Conservation (phyloP, 2,113 vertebrate species). For the Fulica atra region DNA sequence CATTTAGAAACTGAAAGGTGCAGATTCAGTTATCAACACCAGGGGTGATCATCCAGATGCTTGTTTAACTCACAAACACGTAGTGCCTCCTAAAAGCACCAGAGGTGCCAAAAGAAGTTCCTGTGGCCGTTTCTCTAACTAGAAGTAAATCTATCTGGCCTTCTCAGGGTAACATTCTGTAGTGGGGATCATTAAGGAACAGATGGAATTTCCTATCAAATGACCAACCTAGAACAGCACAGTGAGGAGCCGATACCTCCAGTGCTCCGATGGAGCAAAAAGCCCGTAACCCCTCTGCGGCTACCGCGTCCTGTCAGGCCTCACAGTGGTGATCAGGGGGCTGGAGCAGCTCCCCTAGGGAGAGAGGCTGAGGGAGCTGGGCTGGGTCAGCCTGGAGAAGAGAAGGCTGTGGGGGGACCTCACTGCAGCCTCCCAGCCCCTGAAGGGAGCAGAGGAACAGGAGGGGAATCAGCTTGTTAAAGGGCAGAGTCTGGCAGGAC, state of each 20-base stretch:
- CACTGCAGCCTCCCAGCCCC: too few relatives aligned
- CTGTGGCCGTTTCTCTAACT: not conserved
- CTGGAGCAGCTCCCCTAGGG: too few relatives aligned
- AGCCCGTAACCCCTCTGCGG: not conserved
- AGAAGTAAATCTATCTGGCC: rapidly evolving
- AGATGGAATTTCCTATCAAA: not conserved
- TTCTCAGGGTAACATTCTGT: not conserved
- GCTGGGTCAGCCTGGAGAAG: too few relatives aligned
- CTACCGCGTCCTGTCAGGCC: not conserved
- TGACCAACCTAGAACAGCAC: not conserved
- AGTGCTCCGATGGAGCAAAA: not conserved
- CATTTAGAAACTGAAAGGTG: not conserved
- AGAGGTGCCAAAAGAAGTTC: not conserved
- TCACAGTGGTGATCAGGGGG: not conserved
- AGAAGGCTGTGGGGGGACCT: too few relatives aligned
- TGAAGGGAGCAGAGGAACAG: too few relatives aligned
- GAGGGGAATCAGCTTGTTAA: too few relatives aligned
- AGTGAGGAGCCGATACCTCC: not conserved
- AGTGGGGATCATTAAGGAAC: not conserved
- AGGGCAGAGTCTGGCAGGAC: too few relatives aligned
- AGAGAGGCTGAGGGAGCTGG: too few relatives aligned
- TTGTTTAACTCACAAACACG: not conserved
- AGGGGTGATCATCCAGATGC: not conserved
- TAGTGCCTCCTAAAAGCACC: not conserved
- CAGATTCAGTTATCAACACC: not conserved